Base-by-base conservation (phyloP, 2,113 vertebrate species). In the Callocephalon fimbriatum region DNA sequence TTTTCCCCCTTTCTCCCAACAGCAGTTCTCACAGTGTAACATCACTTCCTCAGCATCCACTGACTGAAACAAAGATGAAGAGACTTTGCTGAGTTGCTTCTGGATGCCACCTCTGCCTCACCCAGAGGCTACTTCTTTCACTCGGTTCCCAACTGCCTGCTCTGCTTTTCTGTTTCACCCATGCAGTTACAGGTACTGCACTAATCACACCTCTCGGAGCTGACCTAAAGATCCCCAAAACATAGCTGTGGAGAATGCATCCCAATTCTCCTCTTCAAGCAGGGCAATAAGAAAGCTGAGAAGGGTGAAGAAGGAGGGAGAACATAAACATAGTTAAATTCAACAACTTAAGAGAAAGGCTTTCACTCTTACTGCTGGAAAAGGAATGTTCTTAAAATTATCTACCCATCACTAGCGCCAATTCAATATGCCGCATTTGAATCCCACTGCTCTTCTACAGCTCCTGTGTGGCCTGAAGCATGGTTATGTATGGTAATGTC, bases 401-500 rank as follows among this genome's bases (percentile, higher is more conserved):
- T 5, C 32, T 22, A 14, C n/a, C 31, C 37, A 10, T 54, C 20
- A 29, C 22, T 40, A 27, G 12, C 42, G 22, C 10, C 71, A 90
- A 84, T 72, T 29, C 50, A 79, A 9, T 51, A 27, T 4, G 12
- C 18, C 12, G 4, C 16, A 20, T 71, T 17, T 66, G 20, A 65
- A 79, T 38, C 6, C 14, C 42, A 59, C 29, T 45, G 51, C 25
- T 62, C 35, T 65, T 53, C 54, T 58, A 22, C 51, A 82, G 38
- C 51, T 56, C 32, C 44, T 7, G 12, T 3, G 1, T 0, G 13
- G 79, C 35, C 38, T 54, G 53, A 63, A 14, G 48, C 26, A 88
- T 0, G 0, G 38, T 42, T 40, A 47, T 5, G 6, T 10, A 40
- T 3, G n/a, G 6, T 15, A 63, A 6, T 0, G 5, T 18, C 32